These are phyloP conservation scores for Propithecus coquereli DNA, from an alignment of 2,113 vertebrate species.

Conservation along the genomic window DNA sequence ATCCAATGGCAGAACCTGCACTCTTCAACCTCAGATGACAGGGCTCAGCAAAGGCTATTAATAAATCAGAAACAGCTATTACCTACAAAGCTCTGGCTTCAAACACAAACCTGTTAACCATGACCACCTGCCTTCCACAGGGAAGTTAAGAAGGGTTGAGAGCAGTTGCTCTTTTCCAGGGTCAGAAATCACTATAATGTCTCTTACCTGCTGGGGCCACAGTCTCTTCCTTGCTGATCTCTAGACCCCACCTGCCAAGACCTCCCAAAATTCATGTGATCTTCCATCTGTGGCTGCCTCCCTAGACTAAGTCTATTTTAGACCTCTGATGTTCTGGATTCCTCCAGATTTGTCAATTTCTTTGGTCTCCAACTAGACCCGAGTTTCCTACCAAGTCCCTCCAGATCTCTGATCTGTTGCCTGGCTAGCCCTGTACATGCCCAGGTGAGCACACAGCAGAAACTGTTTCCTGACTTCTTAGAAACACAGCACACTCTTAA, in stretches of 20 bases:
- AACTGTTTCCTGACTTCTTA: background rate
- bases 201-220: background rate
- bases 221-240: background rate
- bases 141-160: background rate
- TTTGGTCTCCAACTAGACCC: background rate
- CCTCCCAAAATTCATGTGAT: background rate
- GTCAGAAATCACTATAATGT: background rate
- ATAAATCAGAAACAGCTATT: background rate
- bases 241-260: background rate
- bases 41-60: background rate
- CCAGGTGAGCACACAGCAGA: background rate
- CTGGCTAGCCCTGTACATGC: background rate
- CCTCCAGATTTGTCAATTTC: background rate
- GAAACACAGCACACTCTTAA: background rate
- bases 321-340: background rate
- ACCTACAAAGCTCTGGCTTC: background rate
- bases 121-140: background rate
- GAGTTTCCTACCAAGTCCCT: background rate
- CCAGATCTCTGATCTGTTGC: background rate
- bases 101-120: background rate
- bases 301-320: background rate
- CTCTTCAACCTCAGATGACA: background rate
- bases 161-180: background rate
- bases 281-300: background rate
- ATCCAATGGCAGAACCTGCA: background rate